These are phyloP conservation scores for Ericerus pela DNA, from an alignment of 1,140 invertebrate genomes.

Conservation along the genomic window DNA sequence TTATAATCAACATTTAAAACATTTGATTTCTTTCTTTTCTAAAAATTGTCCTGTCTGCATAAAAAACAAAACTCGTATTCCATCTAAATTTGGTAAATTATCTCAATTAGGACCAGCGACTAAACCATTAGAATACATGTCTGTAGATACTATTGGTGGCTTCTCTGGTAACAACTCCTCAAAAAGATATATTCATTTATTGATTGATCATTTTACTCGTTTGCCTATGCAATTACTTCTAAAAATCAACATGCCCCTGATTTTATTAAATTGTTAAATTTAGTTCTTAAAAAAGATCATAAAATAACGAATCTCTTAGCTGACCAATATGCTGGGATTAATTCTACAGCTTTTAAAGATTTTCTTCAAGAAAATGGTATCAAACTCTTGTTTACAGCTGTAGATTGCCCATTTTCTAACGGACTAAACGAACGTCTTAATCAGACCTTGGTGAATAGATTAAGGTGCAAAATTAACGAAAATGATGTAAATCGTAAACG, in stretches of 20 bases:
- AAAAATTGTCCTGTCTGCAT: no score
- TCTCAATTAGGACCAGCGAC: conserved; percentile 28
- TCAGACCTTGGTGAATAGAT: conserved; percentile 27
- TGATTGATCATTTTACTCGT: conserved; percentile 22
- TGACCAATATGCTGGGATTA: neutral
- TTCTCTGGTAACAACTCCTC: no score
- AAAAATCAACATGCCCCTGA: conserved; percentile 6
- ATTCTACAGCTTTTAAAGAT: neutral
- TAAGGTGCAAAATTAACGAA: no score
- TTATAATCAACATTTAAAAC: no score
- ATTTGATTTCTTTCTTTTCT: no score
- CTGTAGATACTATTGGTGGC: conserved; percentile 20
- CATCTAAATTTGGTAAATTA: conserved; percentile 27
- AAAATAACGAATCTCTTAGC: conserved; percentile 17
- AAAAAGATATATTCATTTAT: conserved; percentile 24
- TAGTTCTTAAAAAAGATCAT: neutral
- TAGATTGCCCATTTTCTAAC: no score
- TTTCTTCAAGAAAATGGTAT: conserved; percentile 23
- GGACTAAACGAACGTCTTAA: conserved; percentile 26
- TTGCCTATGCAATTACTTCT: conserved; percentile 19
- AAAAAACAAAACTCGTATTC: no score
- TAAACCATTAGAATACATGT: conserved; percentile 24
- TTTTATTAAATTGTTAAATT: no score
- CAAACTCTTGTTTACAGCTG: conserved; percentile 27
- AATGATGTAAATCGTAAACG: conserved; percentile 24